Base-by-base conservation (phyloP, 2,888 invertebrate genomes). In the Piscicola geometra region DNA sequence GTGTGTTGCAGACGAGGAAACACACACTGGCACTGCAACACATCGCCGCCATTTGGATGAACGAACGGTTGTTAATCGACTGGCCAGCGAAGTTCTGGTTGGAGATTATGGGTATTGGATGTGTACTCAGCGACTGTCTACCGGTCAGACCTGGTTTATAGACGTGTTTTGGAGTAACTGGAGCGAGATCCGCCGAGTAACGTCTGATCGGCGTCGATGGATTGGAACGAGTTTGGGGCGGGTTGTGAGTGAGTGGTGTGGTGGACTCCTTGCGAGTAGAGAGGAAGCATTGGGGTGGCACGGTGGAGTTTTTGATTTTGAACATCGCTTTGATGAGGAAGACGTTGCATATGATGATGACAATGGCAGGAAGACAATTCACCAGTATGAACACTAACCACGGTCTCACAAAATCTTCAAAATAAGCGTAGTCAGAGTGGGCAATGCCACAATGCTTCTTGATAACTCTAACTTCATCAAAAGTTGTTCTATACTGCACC, bases 1-100 rank as follows among this genome's bases (percentile, higher is more conserved):
- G 81, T 0, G 79, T 76, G 36, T 80, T 77, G 76, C 78, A 81
- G 64, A 81, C 71, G 18, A 81, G 77, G 71, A 81, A 81, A 21
- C 76, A 69, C 72, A 81, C 79, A 2, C 79, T 80, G 0, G 79
- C 80, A 60, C 78, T 77, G 47, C 81, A 76, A 41, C 81, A 81
- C 80, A 81, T 80, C 9, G 77, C 52, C 1, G 79, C 77, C 77
- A 77, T 75, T 75, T 77, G 79, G 21, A 77, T 36, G 32, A 79
- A 52, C 1, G 77, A 68, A 1, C 71, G 36, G 70, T 79, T 77
- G 66, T 70, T 76, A 5, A 76, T 41, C 25, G 75, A 33, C 25
- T 32, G 66, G 1, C 36, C 56, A 9, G 21, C 12, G 9, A 47
- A 47, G 12, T 47, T 47, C 50, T 9, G 9, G 21, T 47, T 21